Evolutionary conservation across 2,888 invertebrate species (phyloP), one percentile per base, ranked within the genome.

Genomic region (Lasioglossum figueresi): DNA sequence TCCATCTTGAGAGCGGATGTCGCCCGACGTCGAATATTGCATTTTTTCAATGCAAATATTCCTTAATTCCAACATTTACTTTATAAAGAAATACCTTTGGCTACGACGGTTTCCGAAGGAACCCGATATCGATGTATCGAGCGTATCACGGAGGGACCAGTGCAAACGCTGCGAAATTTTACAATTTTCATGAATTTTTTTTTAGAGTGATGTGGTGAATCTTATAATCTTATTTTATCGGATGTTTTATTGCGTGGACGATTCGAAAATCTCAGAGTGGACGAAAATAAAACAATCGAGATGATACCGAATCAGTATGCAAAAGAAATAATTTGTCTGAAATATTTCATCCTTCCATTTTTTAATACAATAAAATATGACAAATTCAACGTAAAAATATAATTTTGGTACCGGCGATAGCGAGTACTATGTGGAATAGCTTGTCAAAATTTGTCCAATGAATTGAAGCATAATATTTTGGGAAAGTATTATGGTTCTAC

Each of bases 41-140:
- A 66, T 66, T 66, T 34, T 66, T 66, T 34, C 19, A 66, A 31
- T 66, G 66, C 8, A 66, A 31, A 66, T 66, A 66, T 66, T 66
- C 66, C 34, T 66, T 66, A 66, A 66, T 66, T 66, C 34, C 34
- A 19, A 66, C 34, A 31, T 66, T 66, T 34, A 66, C 66, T 66
- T 66, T 31, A 31, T 31, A 31, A 66, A 66, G 66, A 34, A 66
- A 66, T 66, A 66, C 34, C 66, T 34, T 10, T 31, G 66, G 19
- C 34, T 10, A 1, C 19, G 19, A 19, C 19, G 23, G 71, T 27
- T 40, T 43, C 71, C 52, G n/a, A 0, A 27, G 40, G 5, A 43
- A 71, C 27, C 27, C 71, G n/a, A 71, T 45, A 72, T 45, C 72
- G 45, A 45, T 1, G 45, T 52, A 19, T 48, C 48, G 23, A 52